Evolutionary conservation across 2,888 invertebrate species (phyloP).

Genomic region (Galeopsomyia nigrocyanea): DNA sequence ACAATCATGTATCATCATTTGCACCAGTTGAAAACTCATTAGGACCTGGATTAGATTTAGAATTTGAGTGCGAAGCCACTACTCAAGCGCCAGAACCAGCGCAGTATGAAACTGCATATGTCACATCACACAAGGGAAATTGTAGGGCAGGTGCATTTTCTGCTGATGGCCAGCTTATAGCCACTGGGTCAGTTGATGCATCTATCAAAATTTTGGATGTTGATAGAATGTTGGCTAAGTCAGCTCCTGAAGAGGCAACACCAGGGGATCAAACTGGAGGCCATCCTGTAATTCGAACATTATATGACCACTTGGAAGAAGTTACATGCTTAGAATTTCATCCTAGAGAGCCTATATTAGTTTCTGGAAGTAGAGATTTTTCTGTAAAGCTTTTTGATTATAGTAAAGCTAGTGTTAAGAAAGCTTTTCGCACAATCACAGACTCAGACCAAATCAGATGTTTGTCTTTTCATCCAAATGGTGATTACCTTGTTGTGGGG

Average conservation of each 20-base stretch:
- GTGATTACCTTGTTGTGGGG: constrained; percentile 94
- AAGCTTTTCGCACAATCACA: constrained; percentile 95
- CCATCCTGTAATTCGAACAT: constrained; percentile 97
- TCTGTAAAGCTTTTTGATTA: constrained; percentile 98
- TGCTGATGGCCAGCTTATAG: constrained; percentile 93
- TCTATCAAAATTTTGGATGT: constrained; percentile 99
- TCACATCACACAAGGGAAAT: constrained; percentile 97
- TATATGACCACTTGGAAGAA: constrained; percentile 98
- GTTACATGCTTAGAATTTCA: constrained; percentile 98
- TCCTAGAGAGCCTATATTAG: constrained; percentile 93
- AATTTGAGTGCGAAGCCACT: constrained; percentile 96
- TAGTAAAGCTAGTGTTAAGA: constrained; percentile 98
- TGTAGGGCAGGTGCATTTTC: constrained; percentile 98
- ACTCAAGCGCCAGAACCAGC: constrained; percentile 96
- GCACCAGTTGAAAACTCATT: constrained; percentile 75
- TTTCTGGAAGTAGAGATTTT: constrained; percentile 94
- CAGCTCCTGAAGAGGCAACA: constrained; percentile 91
- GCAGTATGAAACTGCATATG: constrained; percentile 98
- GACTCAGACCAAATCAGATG: constrained; percentile 93
- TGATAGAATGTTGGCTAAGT: constrained; percentile 98
- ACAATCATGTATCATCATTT: constrained; percentile 71
- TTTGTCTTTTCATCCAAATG: constrained; percentile 94
- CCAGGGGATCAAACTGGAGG: constrained; percentile 90
- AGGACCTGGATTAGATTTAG: constrained; percentile 88
- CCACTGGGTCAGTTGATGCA: constrained; percentile 98